Base-by-base conservation (phyloP, 1,140 invertebrate species). In the Drosophila carrolli region DNA sequence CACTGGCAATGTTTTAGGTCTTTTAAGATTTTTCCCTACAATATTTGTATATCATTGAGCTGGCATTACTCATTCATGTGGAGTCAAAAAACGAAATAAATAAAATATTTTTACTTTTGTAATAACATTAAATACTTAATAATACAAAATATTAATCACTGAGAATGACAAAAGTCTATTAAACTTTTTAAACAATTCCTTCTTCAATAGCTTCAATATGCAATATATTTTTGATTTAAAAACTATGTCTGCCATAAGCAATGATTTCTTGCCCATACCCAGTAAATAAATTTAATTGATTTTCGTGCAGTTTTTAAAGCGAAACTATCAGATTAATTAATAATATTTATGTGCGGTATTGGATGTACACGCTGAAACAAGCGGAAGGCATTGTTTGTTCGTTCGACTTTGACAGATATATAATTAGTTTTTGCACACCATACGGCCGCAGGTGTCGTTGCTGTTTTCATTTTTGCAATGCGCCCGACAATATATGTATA, bases 341-440 rank as follows among this genome's bases (percentile, higher is more conserved):
- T 76, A 68, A 70, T 77, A 57, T 77, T 61, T 76, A 76, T 75
- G 37, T 59, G 65, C 65, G 68, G 65, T 71, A 40, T 51, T 38
- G 19, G 66, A 23, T 44, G 46, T 32, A 32, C 38, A 59, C 2
- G 14, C 14, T 23, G 54, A 73, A 44, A 51, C 44, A 72, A 72
- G 68, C 67, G 55, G 65, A 72, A 46, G 29, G 55, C 56, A 73
- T 73, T 73, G 68, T 73, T 61, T 47, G 67, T 27, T 32, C 48
- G 67, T 81, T 74, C 53, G 84, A 71, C 35, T 89, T 81, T 78
- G 84, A 89, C 84, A 89, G 84, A 79, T 76, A 76, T 61, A 76
- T 88, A 88, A 88, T 88, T 80, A 88, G 67, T 89, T 88, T 84
- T 83, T 47, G 65, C 56, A 43, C 58, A 50, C 58, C 63, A 65